These are phyloP conservation scores for Cydia splendana DNA, from an alignment of 1,140 invertebrate genomes.

Conservation along the genomic window DNA sequence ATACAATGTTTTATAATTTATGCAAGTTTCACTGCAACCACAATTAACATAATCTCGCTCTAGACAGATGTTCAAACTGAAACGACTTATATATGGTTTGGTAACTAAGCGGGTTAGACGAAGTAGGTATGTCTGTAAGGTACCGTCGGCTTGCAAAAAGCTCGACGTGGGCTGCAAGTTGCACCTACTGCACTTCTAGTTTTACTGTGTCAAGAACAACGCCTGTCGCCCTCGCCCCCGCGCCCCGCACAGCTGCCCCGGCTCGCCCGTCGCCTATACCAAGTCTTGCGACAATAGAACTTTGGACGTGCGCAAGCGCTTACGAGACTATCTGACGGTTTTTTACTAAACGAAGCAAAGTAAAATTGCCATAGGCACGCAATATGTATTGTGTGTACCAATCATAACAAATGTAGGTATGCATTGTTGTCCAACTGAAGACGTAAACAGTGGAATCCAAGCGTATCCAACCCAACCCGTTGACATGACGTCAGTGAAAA, in stretches of 20 bases:
- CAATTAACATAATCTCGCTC: conserved; percentile 22
- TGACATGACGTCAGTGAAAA: conserved; percentile 58
- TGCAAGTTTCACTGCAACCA: conserved; percentile 18
- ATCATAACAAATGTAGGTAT: conserved; percentile 9
- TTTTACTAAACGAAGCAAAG: conserved; percentile 35
- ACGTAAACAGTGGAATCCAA: conserved; percentile 37
- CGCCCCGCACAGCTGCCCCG: conserved; percentile 40
- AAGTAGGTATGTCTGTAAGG: conserved; percentile 23
- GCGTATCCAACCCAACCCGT: conserved; percentile 43
- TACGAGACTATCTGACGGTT: conserved; percentile 36
- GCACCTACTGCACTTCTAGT: conserved; percentile 79
- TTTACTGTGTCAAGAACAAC: conserved; percentile 80
- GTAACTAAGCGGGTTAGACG: conserved; percentile 21
- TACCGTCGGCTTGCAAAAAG: conserved; percentile 64
- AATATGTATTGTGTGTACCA: not conserved
- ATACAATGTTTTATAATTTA: conserved; percentile 29
- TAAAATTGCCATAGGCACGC: not conserved
- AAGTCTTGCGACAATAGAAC: conserved; percentile 40
- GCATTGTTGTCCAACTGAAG: conserved; percentile 7
- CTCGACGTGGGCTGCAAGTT: conserved; percentile 71
- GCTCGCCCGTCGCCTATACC: conserved; percentile 58
- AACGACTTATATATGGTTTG: not conserved
- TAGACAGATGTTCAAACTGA: conserved; percentile 1
- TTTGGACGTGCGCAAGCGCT: conserved; percentile 37
- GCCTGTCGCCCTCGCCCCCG: conserved; percentile 62